A percentile compares a stretch with the other conserved stretches of the same genome.
Conservation (phyloP, 2,797 vertebrate species). For the Amazona finschi region DNA sequence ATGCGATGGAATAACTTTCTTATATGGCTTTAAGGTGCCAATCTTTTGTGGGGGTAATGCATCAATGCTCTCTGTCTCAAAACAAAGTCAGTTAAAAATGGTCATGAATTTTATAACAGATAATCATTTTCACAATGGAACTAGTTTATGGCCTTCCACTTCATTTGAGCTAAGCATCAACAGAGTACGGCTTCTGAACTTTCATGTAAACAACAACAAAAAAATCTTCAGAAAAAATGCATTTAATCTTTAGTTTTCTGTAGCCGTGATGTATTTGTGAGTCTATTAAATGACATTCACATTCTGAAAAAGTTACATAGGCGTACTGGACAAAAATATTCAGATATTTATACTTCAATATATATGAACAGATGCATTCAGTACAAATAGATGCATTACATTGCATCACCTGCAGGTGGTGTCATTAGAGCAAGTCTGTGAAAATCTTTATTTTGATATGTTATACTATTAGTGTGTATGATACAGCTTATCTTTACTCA, state of each 20-base stretch:
- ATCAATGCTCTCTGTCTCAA: background rate
- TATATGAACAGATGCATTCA: background rate
- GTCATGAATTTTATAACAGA: background rate
- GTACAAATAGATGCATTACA: background rate
- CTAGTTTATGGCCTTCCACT: background rate
- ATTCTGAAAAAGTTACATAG: background rate
- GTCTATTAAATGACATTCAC: background rate
- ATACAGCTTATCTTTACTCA: background rate
- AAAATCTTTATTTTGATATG: background rate
- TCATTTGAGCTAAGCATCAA: background rate
- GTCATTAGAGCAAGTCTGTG: conserved; percentile 11
- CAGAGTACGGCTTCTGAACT: background rate
- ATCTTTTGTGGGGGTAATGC: background rate
- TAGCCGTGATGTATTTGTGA: background rate
- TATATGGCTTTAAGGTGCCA: background rate
- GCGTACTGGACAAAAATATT: background rate
- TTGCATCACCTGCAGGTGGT: conserved; percentile 21
- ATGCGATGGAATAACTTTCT: background rate
- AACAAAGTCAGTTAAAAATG: background rate
- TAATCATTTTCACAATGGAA: background rate
- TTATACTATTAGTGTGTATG: background rate
- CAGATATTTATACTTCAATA: background rate
- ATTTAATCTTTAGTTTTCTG: background rate
- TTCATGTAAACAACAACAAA: background rate
- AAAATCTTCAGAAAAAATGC: background rate